Base-by-base conservation (phyloP, 2,888 invertebrate genomes). In the Exocentrus adspersus region DNA sequence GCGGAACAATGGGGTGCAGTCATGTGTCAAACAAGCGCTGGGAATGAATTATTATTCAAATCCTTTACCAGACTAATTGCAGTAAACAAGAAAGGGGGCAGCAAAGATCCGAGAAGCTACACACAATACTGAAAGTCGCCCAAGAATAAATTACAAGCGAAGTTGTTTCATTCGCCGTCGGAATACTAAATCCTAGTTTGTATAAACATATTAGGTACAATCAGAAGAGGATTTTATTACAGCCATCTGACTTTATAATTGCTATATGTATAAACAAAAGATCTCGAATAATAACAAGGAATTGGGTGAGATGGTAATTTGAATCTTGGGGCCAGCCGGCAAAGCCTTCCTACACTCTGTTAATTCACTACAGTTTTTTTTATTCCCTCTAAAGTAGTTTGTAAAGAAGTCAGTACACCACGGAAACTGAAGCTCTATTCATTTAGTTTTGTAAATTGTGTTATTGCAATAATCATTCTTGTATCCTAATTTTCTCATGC, bases 111-210 rank as follows among this genome's bases (percentile, higher is more conserved):
- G 60, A 66, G 65, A 65, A 61, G 51, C 65, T 58, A 52, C 58
- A 61, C 57, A 72, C 72, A 74, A 70, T 72, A 64, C 70, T 67
- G 76, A 78, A 79, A 79, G 78, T 78, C 79, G 76, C 73, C 75
- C 75, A 78, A 77, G 78, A 78, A 78, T 80, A 79, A 79, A 79
- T 80, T 80, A 79, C 76, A 73, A 72, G 69, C 73, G 72, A 78
- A 79, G 75, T 79, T 79, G 77, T 76, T 77, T 76, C 68, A 71
- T 75, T 72, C 75, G 72, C 72, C 72, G 74, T 71, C 67, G 67
- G 79, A 77, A 80, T 80, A 79, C 79, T 77, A 79, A 79, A 79
- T 79, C 78, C 78, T 75, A 77, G 77, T 79, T 80, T 79, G 79
- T 79, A 78, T 78, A 79, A 80, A 79, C 79, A 79, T 79, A 80